These are phyloP conservation scores for Leucoraja erinaceus DNA, from an alignment of 2,113 vertebrate genomes.

Conservation along the genomic window DNA sequence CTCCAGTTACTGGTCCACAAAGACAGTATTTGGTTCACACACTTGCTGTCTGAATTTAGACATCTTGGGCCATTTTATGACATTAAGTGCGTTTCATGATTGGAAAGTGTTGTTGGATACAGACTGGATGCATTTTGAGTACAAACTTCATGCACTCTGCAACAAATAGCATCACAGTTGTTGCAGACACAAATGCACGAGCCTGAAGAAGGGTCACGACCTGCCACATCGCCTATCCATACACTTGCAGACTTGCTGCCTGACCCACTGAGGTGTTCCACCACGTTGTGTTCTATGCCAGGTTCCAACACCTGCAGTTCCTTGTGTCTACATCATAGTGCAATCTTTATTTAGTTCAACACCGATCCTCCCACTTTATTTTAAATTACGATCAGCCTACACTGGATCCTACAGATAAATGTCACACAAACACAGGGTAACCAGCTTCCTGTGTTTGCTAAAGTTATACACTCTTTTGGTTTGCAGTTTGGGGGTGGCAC, in stretches of 20 bases:
- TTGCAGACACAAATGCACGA: not conserved
- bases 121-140: not conserved
- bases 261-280: too few species aligned
- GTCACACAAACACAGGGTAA: not conserved
- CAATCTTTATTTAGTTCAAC: not conserved
- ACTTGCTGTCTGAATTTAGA: not conserved
- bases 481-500: not conserved
- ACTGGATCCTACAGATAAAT: not conserved
- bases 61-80: too few species aligned
- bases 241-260: too few species aligned
- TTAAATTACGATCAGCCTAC: not conserved
- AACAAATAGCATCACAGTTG: too few species aligned
- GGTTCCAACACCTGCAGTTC: too few species aligned
- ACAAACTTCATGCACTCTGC: too few species aligned
- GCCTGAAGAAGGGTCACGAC: too few species aligned
- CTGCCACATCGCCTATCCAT: too few species aligned
- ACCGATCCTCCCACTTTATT: not conserved
- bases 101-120: not conserved
- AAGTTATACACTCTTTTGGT: not conserved
- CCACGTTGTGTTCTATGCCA: too few species aligned
- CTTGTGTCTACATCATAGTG: not conserved
- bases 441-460: slow-evolving; percentile 5
- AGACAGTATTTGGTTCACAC: not conserved
- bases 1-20: not conserved
- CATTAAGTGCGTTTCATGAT: too few species aligned